phyloP scores from a whole-genome alignment of 1,140 invertebrate species.

The Choristoneura fumiferana region DNA sequence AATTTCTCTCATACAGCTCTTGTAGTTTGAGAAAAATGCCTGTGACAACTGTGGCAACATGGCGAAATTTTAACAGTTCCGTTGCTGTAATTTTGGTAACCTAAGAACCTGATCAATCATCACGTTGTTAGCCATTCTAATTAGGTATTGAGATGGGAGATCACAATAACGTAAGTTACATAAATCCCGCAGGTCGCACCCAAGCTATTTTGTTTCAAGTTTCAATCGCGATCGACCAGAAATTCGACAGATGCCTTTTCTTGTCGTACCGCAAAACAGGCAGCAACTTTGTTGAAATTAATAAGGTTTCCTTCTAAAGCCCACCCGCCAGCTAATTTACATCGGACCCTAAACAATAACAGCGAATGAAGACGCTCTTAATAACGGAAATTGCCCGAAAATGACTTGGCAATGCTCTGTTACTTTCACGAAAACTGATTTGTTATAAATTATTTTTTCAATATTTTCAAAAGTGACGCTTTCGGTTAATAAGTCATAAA shows the following conservation, averaged over 20 bases:
- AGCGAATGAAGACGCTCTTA: slow-evolving; percentile 41
- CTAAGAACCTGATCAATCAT: no score
- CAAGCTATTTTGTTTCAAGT: slow-evolving; percentile 5
- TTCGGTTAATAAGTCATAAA: not conserved
- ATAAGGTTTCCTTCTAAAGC: slow-evolving; percentile 42
- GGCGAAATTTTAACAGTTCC: no score
- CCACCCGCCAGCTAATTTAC: slow-evolving; percentile 42
- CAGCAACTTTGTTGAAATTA: slow-evolving; percentile 30
- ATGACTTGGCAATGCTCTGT: slow-evolving; percentile 39
- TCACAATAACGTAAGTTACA: not conserved
- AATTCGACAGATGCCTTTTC: slow-evolving; percentile 10
- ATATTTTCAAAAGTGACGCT: not conserved
- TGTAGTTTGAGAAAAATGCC: no score
- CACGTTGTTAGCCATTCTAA: not conserved
- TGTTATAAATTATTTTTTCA: slow-evolving; percentile 10
- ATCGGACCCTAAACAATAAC: slow-evolving; percentile 48
- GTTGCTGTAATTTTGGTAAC: no score
- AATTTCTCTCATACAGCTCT: no score
- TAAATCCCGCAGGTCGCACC: not conserved
- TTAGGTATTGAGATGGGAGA: not conserved
- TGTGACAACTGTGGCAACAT: no score
- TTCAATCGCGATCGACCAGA: not conserved
- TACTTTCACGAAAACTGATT: slow-evolving; percentile 24
- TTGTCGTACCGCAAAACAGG: not conserved
- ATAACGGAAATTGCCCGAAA: slow-evolving; percentile 45